phyloP scores from a whole-genome alignment of 2,888 invertebrate species.

The Apodemia duryi region DNA sequence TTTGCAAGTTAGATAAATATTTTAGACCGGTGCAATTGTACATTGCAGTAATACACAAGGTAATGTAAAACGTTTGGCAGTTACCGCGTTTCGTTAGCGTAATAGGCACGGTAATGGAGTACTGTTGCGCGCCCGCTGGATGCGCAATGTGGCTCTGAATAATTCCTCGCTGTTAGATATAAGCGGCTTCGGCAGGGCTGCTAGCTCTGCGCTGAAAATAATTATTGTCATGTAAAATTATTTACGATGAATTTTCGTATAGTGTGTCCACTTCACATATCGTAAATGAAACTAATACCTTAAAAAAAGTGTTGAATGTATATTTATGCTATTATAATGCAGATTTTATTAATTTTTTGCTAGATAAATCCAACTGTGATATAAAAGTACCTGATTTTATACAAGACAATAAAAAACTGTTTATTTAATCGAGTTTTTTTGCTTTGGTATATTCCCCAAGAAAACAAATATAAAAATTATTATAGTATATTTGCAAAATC shows the following conservation, averaged over 20 bases:
- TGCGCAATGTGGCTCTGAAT: conserved; percentile 17
- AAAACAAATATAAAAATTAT: conserved; percentile 16
- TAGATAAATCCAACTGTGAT: conserved; percentile 34
- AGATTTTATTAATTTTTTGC: too few relatives aligned
- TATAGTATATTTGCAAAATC: neutral
- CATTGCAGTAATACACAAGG: neutral
- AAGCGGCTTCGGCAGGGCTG: neutral
- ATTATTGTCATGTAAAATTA: too few relatives aligned
- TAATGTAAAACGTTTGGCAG: conserved; percentile 9
- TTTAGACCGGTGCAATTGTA: neutral
- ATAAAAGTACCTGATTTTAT: conserved; percentile 33
- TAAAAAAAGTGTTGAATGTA: too few relatives aligned
- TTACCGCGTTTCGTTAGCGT: conserved; percentile 11
- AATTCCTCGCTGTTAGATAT: conserved; percentile 21
- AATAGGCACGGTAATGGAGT: conserved; percentile 12
- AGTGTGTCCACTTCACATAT: too few relatives aligned
- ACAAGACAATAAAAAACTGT: conserved; percentile 32
- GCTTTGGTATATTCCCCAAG: conserved; percentile 26
- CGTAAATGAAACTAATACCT: too few relatives aligned
- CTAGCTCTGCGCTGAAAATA: neutral
- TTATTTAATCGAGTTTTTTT: conserved; percentile 39
- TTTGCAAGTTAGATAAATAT: neutral
- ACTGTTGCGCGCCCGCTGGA: conserved; percentile 7
- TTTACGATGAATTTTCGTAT: too few relatives aligned
- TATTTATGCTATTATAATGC: too few relatives aligned